Conservation (phyloP, 92 coral and sea anemone species). For the Palythoa caribaeorum region DNA sequence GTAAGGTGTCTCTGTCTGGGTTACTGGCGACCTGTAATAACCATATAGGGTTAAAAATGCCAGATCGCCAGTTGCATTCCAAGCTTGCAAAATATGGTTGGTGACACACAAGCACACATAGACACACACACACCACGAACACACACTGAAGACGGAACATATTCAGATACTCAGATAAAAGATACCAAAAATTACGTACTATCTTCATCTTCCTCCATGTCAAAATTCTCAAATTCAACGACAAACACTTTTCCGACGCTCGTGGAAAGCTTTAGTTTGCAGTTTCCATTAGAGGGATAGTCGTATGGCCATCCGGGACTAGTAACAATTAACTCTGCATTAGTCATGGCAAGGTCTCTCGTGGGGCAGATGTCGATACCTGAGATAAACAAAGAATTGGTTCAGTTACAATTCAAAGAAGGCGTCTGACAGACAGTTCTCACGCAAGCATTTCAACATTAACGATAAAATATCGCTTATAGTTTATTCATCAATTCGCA, state of each 20-base stretch:
- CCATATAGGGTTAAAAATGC: too few relatives aligned
- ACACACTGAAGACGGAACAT: too few relatives aligned
- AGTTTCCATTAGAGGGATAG: background rate
- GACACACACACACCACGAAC: too few relatives aligned
- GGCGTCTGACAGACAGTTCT: too few relatives aligned
- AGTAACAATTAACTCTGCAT: background rate
- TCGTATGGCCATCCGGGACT: slow-evolving; percentile 12
- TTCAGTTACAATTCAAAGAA: too few relatives aligned
- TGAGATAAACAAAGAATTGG: background rate
- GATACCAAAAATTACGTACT: background rate
- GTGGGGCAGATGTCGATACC: slow-evolving; percentile 42
- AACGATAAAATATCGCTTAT: too few relatives aligned
- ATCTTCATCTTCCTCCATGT: slow-evolving; percentile 24
- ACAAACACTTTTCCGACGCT: slow-evolving; percentile 15
- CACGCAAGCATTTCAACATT: too few relatives aligned
- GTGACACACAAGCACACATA: too few relatives aligned
- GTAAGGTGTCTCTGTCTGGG: background rate
- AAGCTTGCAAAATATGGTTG: too few relatives aligned
- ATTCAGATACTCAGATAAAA: background rate
- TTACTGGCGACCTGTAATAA: too few relatives aligned
- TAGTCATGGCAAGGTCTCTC: background rate
- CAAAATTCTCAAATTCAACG: slow-evolving; percentile 31
- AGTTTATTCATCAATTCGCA: too few relatives aligned
- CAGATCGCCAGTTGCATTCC: too few relatives aligned
- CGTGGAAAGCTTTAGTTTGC: slow-evolving; percentile 12